These are phyloP conservation scores for Ptychobarbus kaznakovi DNA, from an alignment of 2,797 vertebrate genomes.

Conservation along the genomic window DNA sequence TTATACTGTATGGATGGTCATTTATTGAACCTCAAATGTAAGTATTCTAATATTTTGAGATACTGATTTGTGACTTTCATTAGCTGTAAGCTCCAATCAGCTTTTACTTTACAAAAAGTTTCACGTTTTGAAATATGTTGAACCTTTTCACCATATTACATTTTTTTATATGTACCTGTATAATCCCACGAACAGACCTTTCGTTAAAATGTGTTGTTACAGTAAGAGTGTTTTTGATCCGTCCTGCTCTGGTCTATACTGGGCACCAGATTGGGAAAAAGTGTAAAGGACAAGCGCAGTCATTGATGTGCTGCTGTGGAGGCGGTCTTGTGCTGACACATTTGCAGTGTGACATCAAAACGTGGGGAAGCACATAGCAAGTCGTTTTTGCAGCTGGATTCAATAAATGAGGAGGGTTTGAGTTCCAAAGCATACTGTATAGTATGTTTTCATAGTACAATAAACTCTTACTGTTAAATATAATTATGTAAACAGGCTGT, in stretches of 20 bases:
- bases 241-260: not conserved
- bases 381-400: not conserved
- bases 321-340: not conserved
- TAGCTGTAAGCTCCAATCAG: too few species aligned
- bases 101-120: too few species aligned
- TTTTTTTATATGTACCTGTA: not conserved
- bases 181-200: not conserved
- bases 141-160: too few species aligned
- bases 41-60: too few species aligned
- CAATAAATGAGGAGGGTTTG: not conserved
- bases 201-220: not conserved
- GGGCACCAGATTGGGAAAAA: not conserved
- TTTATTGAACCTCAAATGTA: too few species aligned
- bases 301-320: conserved; percentile 1
- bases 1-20: too few species aligned
- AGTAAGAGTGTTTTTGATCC: not conserved
- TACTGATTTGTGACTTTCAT: too few species aligned
- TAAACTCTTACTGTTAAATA: not conserved
- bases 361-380: not conserved
- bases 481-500: not conserved
- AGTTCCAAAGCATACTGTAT: not conserved
- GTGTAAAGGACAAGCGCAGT: not conserved
- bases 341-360: conserved; percentile 4
- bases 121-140: too few species aligned
- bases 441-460: not conserved